Conservation (phyloP, 2,888 invertebrate species). For the Nemotelus pantherinus region DNA sequence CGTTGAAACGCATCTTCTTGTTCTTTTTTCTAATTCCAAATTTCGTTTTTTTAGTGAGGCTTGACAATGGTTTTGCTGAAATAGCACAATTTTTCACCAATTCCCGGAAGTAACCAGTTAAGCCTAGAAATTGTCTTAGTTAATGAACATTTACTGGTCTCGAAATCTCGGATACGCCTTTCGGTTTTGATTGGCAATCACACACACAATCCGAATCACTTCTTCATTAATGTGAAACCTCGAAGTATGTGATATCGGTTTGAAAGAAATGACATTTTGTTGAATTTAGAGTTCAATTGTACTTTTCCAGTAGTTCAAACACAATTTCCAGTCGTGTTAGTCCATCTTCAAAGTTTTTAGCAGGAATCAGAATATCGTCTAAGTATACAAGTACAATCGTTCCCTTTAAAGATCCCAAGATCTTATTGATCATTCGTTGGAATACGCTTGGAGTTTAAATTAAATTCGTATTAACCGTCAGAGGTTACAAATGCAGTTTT, state of each 20-base stretch:
- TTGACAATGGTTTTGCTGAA: too few relatives aligned
- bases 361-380: conserved; percentile 54
- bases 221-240: conserved; percentile 45
- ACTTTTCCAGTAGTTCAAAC: conserved; percentile 22
- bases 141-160: background rate
- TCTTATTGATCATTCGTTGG: conserved; percentile 47
- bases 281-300: conserved; percentile 43
- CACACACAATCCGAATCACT: too few relatives aligned
- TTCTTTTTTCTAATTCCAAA: background rate
- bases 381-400: conserved; percentile 51
- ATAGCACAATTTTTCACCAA: too few relatives aligned
- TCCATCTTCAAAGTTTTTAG: conserved; percentile 49
- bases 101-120: conserved; percentile 20
- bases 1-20: background rate
- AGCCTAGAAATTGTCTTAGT: conserved; percentile 25
- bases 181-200: background rate
- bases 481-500: conserved; percentile 55
- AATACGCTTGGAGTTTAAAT: conserved; percentile 46
- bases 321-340: conserved; percentile 4
- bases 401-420: conserved; percentile 33
- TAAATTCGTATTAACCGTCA: conserved; percentile 52
- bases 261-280: conserved; percentile 48
- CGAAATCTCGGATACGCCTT: background rate
- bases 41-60: too few relatives aligned
- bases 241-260: conserved; percentile 50